phyloP scores from a whole-genome alignment of 2,888 invertebrate genomes.

The Oscheius sp. region DNA sequence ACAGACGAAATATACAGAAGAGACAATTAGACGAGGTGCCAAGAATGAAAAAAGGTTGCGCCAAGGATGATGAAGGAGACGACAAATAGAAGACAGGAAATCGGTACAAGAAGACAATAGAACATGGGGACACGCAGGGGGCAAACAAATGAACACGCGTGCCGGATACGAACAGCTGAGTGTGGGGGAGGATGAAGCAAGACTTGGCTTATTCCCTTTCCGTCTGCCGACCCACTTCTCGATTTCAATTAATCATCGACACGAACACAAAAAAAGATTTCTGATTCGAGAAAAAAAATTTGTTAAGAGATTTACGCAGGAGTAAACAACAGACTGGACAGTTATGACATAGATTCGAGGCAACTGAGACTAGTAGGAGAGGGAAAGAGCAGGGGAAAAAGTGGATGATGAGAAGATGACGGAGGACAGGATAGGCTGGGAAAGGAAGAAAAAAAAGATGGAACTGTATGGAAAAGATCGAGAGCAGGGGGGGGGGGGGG shows the following conservation, averaged over 20 bases:
- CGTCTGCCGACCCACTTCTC: neutral
- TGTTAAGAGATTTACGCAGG: too few species aligned
- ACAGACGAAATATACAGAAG: neutral
- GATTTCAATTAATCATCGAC: neutral
- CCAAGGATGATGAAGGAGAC: neutral
- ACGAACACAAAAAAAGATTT: too few species aligned
- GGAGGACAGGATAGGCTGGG: conserved; percentile 1
- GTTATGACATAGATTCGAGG: neutral
- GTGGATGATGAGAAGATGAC: neutral
- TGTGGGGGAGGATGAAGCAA: too few species aligned
- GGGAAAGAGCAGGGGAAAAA: neutral
- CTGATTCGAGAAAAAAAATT: too few species aligned
- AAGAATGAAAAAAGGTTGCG: neutral
- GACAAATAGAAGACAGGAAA: conserved; percentile 20
- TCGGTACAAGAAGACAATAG: conserved; percentile 9
- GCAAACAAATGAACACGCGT: conserved; percentile 5
- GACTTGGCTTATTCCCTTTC: too few species aligned
- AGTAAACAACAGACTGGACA: conserved; percentile 3
- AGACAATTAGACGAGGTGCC: neutral
- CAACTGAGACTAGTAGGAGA: too few species aligned
- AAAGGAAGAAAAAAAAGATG: neutral
- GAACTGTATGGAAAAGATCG: neutral
- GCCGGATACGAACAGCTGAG: neutral
- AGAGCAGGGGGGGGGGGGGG: neutral
- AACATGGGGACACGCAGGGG: neutral